Percentiles rank a stretch among this genome's conserved stretches.
These are phyloP conservation scores for Sarcophaga variegata DNA, from an alignment of 2,888 invertebrate genomes.

Conservation along the genomic window DNA sequence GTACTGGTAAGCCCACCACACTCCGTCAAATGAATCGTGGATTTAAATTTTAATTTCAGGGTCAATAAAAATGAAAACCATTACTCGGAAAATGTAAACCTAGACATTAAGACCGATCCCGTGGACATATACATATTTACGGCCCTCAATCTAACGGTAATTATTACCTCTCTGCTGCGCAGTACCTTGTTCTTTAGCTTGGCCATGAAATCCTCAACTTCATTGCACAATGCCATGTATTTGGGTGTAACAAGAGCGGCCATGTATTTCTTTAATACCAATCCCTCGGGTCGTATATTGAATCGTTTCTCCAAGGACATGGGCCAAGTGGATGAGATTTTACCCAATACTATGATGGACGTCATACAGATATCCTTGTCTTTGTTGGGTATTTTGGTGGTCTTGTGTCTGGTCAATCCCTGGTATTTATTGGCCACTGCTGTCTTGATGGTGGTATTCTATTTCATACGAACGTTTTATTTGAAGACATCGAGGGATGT, in stretches of 20 bases:
- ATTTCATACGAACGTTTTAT: constrained; percentile 88
- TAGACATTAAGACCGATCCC: constrained; percentile 72
- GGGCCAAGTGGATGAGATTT: constrained; percentile 83
- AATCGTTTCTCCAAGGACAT: constrained; percentile 96
- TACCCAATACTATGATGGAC: constrained; percentile 81
- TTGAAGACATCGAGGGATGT: constrained; percentile 91
- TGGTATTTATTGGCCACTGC: constrained; percentile 88
- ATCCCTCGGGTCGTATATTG: constrained; percentile 90
- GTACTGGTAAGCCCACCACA: constrained; percentile 83
- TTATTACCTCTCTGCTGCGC: constrained; percentile 79
- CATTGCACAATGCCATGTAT: constrained; percentile 93
- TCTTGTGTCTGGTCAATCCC: constrained; percentile 89
- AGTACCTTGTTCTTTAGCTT: constrained; percentile 83
- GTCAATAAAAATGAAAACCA: constrained; percentile 76
- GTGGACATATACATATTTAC: constrained; percentile 83
- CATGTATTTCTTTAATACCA: constrained; percentile 93
- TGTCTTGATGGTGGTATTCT: constrained; percentile 87
- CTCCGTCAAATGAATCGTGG: too few relatives aligned
- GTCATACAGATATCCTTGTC: constrained; percentile 88
- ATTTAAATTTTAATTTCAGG: constrained; percentile 68
- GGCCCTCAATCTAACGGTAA: constrained; percentile 81
- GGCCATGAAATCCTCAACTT: constrained; percentile 88
- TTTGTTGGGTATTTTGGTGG: constrained; percentile 89
- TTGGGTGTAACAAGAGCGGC: constrained; percentile 89
- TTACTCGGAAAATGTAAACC: not conserved